These are phyloP conservation scores for Orientallactaga bullata DNA, from an alignment of 2,113 vertebrate genomes.

Conservation along the genomic window DNA sequence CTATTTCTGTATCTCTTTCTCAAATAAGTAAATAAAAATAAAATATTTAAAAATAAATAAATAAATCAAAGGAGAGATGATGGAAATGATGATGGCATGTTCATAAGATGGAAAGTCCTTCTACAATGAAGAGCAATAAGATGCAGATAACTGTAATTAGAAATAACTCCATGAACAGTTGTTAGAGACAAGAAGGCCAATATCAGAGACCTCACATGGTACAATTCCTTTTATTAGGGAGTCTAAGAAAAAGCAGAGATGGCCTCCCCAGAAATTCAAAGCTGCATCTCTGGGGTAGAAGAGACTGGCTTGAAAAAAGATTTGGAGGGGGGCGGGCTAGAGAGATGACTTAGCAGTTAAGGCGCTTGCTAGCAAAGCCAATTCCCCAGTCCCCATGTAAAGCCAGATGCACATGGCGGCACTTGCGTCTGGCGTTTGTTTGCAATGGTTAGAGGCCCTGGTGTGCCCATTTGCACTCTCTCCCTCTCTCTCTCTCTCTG, in stretches of 20 bases:
- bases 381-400: too few species aligned
- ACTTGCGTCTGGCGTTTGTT: too few species aligned
- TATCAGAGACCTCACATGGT: background rate
- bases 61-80: background rate
- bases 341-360: too few species aligned
- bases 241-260: background rate
- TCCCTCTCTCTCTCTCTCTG: too few species aligned
- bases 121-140: background rate
- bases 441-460: too few species aligned
- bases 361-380: too few species aligned
- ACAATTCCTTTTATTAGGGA: background rate
- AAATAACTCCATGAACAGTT: background rate
- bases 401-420: too few species aligned
- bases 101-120: background rate
- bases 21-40: too few species aligned
- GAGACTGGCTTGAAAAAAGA: background rate
- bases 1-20: too few species aligned
- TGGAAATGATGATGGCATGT: background rate
- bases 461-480: too few species aligned
- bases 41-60: too few species aligned
- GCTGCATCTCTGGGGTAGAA: fast-evolving
- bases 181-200: background rate
- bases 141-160: background rate
- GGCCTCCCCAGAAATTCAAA: background rate
- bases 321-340: too few species aligned